Conservation (phyloP, 2,113 vertebrate genomes). For the Peromyscus polionotus region DNA sequence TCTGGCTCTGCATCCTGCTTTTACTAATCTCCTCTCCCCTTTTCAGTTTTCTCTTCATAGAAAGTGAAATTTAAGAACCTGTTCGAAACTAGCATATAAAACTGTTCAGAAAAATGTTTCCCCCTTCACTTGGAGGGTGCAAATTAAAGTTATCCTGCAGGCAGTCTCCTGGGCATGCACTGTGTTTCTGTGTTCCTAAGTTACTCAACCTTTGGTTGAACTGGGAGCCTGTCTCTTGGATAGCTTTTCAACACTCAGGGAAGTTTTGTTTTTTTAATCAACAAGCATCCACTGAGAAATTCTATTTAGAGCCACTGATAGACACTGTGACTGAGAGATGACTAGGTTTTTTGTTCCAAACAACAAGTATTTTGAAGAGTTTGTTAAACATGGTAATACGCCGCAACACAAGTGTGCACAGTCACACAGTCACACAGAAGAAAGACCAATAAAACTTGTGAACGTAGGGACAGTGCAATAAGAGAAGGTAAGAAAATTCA, state of each 20-base stretch:
- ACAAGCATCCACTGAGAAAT: slow-evolving; percentile 34
- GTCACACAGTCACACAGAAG: background rate
- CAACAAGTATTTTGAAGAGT: background rate
- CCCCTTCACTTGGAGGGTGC: slow-evolving; percentile 19
- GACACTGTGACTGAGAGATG: slow-evolving; percentile 5
- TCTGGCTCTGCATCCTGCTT: slow-evolving; percentile 42
- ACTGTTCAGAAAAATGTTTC: slow-evolving; percentile 53
- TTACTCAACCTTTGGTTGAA: slow-evolving; percentile 57
- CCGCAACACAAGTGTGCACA: background rate
- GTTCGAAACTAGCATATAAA: slow-evolving; percentile 63
- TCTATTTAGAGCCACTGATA: slow-evolving; percentile 17
- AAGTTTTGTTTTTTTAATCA: background rate
- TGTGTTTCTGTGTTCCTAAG: slow-evolving; percentile 47
- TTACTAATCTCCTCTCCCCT: slow-evolving; percentile 14
- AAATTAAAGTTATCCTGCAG: slow-evolving; percentile 51
- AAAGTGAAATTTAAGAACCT: slow-evolving; percentile 73
- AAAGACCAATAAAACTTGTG: background rate
- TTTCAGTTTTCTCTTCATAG: slow-evolving; percentile 64
- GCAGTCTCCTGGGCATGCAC: background rate
- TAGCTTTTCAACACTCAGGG: background rate
- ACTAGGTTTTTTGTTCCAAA: background rate
- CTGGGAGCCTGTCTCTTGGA: background rate
- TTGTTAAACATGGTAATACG: background rate
- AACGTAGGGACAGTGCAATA: background rate
- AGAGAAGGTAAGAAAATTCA: background rate